phyloP scores from a whole-genome alignment of 2,888 invertebrate species.

The Drosophila neoperkinsi region DNA sequence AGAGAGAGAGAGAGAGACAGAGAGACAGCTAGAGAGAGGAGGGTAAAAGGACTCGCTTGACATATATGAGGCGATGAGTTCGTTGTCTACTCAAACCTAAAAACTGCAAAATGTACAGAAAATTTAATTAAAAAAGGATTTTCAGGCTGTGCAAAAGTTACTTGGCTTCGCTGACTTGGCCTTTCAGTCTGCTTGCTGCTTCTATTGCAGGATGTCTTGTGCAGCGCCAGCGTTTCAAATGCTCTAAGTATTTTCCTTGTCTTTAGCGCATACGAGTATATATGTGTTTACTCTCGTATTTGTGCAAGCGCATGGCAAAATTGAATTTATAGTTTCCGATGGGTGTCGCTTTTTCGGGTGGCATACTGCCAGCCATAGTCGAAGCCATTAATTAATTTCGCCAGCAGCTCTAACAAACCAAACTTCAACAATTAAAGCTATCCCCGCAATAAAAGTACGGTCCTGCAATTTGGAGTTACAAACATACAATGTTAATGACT shows the following conservation, averaged over 20 bases:
- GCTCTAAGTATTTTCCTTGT: conserved; percentile 29
- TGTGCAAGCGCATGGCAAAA: conserved; percentile 66
- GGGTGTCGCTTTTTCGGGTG: conserved; percentile 37
- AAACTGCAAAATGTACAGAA: conserved; percentile 79
- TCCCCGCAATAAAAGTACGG: neutral
- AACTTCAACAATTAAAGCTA: conserved; percentile 55
- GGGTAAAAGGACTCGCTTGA: conserved; percentile 52
- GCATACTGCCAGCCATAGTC: conserved; percentile 58
- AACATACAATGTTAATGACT: neutral
- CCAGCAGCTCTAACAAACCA: conserved; percentile 22
- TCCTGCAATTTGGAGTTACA: neutral
- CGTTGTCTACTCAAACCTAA: conserved; percentile 67
- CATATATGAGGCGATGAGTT: conserved; percentile 53
- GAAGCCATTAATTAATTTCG: conserved; percentile 72
- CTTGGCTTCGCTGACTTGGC: conserved; percentile 73
- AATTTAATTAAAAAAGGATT: conserved; percentile 79
- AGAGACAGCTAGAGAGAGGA: neutral
- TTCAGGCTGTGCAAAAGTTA: conserved; percentile 69
- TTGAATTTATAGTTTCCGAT: conserved; percentile 74
- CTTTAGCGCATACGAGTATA: conserved; percentile 17
- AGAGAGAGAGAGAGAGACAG: neutral
- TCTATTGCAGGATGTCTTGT: conserved; percentile 25
- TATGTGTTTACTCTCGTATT: conserved; percentile 15
- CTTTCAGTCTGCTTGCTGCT: conserved; percentile 1
- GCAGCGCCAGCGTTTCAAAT: conserved; percentile 45